Conservation (phyloP, 2,888 invertebrate species). For the Brassicogethes aeneus region DNA sequence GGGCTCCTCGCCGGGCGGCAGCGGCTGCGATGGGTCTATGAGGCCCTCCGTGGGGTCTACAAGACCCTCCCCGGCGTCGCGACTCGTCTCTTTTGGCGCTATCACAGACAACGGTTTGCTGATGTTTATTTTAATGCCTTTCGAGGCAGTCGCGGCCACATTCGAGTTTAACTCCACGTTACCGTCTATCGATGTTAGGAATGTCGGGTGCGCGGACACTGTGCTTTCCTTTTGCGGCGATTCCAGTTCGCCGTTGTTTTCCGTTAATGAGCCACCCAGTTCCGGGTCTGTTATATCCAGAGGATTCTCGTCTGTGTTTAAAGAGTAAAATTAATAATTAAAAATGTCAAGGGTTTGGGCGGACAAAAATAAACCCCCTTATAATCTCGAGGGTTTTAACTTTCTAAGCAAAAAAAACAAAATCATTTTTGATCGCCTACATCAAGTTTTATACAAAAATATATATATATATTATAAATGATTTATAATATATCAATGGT, state of each 20-base stretch:
- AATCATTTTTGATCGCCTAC: no score
- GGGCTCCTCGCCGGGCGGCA: constrained; percentile 50
- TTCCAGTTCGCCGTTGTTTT: constrained; percentile 1
- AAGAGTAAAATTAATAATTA: constrained; percentile 5
- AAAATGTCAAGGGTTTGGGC: constrained; percentile 5
- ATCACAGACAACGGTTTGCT: constrained; percentile 54
- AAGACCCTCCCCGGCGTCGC: constrained; percentile 18
- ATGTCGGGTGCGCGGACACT: constrained; percentile 42
- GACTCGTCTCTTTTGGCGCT: constrained; percentile 36
- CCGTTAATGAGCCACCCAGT: neutral
- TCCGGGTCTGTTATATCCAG: no score
- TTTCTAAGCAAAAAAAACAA: no score
- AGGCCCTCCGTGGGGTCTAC: constrained; percentile 22
- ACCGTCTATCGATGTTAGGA: constrained; percentile 65
- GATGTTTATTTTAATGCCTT: constrained; percentile 69
- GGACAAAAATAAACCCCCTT: no score
- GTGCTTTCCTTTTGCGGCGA: neutral
- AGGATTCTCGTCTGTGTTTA: no score
- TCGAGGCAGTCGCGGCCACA: constrained; percentile 18
- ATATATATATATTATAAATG: no score
- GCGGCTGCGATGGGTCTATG: constrained; percentile 42
- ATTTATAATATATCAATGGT: no score
- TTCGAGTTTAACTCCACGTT: constrained; percentile 51
- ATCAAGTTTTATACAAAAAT: no score
- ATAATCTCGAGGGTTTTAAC: no score